Base-by-base conservation (phyloP, 2,113 vertebrate genomes). In the Neopipo cinnamomea region DNA sequence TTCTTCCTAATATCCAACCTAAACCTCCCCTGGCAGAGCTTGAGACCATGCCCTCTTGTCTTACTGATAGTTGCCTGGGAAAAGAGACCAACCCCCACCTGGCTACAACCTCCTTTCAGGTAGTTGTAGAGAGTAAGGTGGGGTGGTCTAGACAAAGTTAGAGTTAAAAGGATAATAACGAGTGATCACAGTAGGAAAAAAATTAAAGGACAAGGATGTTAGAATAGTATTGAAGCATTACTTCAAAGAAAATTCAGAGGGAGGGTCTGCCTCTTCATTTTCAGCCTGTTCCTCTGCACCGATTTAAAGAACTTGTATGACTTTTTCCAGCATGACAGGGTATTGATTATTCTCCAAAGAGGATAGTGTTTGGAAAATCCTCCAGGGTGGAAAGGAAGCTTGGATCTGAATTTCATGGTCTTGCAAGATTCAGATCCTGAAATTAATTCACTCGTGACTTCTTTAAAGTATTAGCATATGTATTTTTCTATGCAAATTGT, bases 221-320 rank as follows among this genome's bases (percentile, higher is more conserved):
- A 85, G 42, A 88, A 24, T 41, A 68, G 8, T 24, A 11, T 25
- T 61, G n/a, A 75, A 68, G 11, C 16, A 61, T 68, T 67, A 21
- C 13, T 68, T 61, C 7, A 35, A 68, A 92, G 63, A 85, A 65
- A 83, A 77, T 76, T 86, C 12, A n/a, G 37, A 53, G 22, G 2
- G 24, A 12, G 3, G 7, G 2, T 80, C 58, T 73, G 2, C 17
- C 68, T 79, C 25, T 70, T 70, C 55, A 33, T 74, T 90, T n/a
- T 85, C 85, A 67, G 31, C 12, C 9, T 85, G 4, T 67, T 65
- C 23, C 56, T 78, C 15, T 73, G 28, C 72, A 42, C n/a, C 5
- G 4, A n/a, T 0, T 80, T 90, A 72, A 6, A 83, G 49, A 74
- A 67, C 10, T 67, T 67, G 12, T 0, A 0, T 82, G 35, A 44